Percentiles rank a stretch among this genome's conserved stretches.
These are phyloP conservation scores for Euphydryas editha DNA, from an alignment of 2,888 invertebrate species.

Conservation along the genomic window DNA sequence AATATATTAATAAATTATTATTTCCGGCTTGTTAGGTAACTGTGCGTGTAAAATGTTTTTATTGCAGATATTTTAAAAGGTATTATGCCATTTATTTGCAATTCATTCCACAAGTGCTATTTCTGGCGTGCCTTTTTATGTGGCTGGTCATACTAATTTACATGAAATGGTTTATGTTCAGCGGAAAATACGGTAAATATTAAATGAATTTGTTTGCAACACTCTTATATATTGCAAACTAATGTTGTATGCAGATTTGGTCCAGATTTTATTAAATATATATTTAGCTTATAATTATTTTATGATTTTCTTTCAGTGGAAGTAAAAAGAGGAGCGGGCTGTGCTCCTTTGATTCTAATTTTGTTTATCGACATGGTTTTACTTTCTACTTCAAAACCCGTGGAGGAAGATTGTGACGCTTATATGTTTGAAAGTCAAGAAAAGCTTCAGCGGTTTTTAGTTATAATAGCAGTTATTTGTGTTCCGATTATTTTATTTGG, in stretches of 20 bases:
- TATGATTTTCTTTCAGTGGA: constrained; percentile 46
- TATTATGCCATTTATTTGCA: constrained; percentile 87
- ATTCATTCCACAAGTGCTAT: constrained; percentile 95
- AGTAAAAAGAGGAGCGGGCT: constrained; percentile 62
- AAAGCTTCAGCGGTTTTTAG: constrained; percentile 82
- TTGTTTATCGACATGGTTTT: constrained; percentile 91
- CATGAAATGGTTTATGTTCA: constrained; percentile 91
- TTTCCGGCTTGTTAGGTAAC: not conserved
- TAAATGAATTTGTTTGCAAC: not conserved
- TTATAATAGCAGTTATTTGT: constrained; percentile 84
- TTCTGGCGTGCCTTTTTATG: constrained; percentile 92
- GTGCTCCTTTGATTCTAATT: constrained; percentile 90
- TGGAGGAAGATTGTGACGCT: constrained; percentile 68
- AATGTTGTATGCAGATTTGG: not conserved
- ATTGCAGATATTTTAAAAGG: constrained; percentile 84
- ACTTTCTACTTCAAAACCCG: constrained; percentile 60
- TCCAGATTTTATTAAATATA: not conserved
- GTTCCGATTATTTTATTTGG: constrained; percentile 90
- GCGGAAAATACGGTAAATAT: constrained; percentile 56
- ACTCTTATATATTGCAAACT: not conserved
- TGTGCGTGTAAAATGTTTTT: constrained; percentile 1
- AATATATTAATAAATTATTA: not conserved
- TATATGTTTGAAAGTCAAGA: constrained; percentile 84
- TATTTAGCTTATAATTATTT: not conserved
- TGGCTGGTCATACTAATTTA: constrained; percentile 95